These are phyloP conservation scores for Furcifer pardalis DNA, from an alignment of 2,797 vertebrate genomes.

Conservation along the genomic window DNA sequence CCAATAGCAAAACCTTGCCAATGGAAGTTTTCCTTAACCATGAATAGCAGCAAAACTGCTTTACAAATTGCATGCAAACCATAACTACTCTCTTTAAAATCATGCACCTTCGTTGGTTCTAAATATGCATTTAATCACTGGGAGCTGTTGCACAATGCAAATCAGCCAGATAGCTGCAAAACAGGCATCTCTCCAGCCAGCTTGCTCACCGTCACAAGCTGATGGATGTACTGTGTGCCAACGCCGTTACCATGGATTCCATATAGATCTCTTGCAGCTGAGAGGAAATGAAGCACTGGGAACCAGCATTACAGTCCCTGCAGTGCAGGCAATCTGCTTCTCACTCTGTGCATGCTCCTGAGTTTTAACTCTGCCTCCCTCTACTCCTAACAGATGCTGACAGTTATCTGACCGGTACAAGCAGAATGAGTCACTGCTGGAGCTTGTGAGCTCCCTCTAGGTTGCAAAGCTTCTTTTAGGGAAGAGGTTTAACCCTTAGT, in stretches of 20 bases:
- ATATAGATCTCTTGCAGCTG: constrained; percentile 64
- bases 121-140: constrained; percentile 35
- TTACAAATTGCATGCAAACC: constrained; percentile 43
- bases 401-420: constrained; percentile 67
- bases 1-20: constrained; percentile 45
- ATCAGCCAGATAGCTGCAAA: constrained; percentile 55
- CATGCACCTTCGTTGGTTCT: constrained; percentile 49
- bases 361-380: constrained; percentile 71
- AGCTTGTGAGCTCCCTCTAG: constrained; percentile 78
- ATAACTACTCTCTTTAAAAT: constrained; percentile 57
- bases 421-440: constrained; percentile 73
- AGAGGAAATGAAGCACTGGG: constrained; percentile 44
- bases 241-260: constrained; percentile 80
- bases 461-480: constrained; percentile 65
- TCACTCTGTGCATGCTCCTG: constrained; percentile 56
- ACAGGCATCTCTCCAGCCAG: constrained; percentile 52
- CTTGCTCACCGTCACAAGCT: constrained; percentile 66
- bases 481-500: constrained; percentile 65
- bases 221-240: constrained; percentile 68
- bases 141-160: constrained; percentile 50
- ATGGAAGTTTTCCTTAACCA: constrained; percentile 66
- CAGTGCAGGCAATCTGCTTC: constrained; percentile 77
- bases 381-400: constrained; percentile 69
- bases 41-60: constrained; percentile 52
- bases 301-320: constrained; percentile 71